These are phyloP conservation scores for Aphelenchoides besseyi DNA, from an alignment of 1,140 invertebrate species.

Conservation along the genomic window DNA sequence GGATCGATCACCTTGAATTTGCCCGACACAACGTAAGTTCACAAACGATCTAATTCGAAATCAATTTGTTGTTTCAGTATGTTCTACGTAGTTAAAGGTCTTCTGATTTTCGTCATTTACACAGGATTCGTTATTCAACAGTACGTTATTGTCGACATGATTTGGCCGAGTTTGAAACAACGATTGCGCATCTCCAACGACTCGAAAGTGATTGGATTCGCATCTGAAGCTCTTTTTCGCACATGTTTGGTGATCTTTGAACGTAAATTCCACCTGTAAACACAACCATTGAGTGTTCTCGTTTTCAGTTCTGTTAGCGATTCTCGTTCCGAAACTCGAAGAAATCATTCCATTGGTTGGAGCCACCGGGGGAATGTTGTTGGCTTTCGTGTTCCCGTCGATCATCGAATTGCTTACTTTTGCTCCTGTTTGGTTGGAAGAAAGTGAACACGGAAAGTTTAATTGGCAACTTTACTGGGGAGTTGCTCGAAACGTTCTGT, in stretches of 20 bases:
- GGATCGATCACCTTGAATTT: constrained; percentile 62
- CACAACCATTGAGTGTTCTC: not conserved
- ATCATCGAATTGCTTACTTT: constrained; percentile 52
- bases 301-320: constrained; percentile 49
- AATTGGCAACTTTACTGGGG: constrained; percentile 9
- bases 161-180: constrained; percentile 73
- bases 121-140: constrained; percentile 75
- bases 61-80: constrained; percentile 12
- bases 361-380: constrained; percentile 54
- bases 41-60: not conserved
- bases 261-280: constrained; percentile 61
- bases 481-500: constrained; percentile 32
- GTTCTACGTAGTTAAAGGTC: constrained; percentile 62
- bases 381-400: constrained; percentile 54
- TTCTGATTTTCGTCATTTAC: constrained; percentile 64
- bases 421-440: constrained; percentile 17
- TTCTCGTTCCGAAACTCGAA: constrained; percentile 55
- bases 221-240: constrained; percentile 55
- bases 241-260: constrained; percentile 63
- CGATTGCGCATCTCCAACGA: constrained; percentile 35
- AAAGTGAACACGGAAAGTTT: not conserved
- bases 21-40: constrained; percentile 31
- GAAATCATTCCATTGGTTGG: constrained; percentile 57
- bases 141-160: constrained; percentile 84
- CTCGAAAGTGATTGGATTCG: constrained; percentile 4